Evolutionary conservation across 2,888 invertebrate genomes (phyloP).

Genomic region (Andrena chrysosceles): DNA sequence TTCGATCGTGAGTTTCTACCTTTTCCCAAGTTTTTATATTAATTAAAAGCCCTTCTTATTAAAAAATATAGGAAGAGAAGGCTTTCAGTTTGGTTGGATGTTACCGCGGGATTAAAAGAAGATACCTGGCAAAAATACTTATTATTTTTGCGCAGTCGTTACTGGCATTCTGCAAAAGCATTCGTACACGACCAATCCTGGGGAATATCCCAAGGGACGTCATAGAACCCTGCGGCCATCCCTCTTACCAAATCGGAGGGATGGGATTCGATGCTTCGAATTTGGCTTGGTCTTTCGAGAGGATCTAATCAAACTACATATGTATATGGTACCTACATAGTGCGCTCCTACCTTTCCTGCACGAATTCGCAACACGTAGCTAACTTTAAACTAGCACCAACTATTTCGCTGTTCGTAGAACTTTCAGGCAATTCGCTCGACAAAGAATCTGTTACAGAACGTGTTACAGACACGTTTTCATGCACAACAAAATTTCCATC

Average conservation of each 20-base stretch:
- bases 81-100: neutral
- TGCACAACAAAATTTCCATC: neutral
- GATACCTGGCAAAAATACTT: neutral
- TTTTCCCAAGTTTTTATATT: too few relatives aligned
- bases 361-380: slow-evolving; percentile 29
- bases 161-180: neutral
- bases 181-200: neutral
- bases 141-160: neutral
- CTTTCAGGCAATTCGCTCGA: neutral
- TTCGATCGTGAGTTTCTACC: too few relatives aligned
- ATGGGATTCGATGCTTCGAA: neutral
- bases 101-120: neutral
- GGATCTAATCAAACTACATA: slow-evolving; percentile 15
- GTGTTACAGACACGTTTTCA: neutral
- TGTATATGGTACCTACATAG: neutral
- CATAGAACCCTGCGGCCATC: neutral
- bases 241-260: neutral
- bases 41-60: neutral
- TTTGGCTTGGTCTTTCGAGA: slow-evolving; percentile 10
- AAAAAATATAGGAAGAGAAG: neutral
- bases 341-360: neutral
- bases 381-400: neutral
- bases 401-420: neutral
- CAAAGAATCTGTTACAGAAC: neutral
- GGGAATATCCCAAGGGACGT: slow-evolving; percentile 19